Base-by-base conservation (phyloP, 1,140 invertebrate species). In the Agrypnia vestita region DNA sequence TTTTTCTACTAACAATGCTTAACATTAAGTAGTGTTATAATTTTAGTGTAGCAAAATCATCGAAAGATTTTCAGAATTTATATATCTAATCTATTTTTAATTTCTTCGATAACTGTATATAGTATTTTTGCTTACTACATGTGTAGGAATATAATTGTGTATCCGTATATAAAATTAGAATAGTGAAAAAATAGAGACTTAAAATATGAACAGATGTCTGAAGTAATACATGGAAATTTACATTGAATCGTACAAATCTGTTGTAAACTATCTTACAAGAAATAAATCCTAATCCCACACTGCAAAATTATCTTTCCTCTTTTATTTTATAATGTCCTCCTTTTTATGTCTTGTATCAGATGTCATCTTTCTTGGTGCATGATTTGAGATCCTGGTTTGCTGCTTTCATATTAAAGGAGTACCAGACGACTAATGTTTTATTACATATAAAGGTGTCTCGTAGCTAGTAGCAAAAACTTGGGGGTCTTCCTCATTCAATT, bases 81-180 rank as follows among this genome's bases (percentile, higher is more conserved):
- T 78, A 82, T 71, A 69, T 73, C 47, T 53, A 80, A 80, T 77
- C 19, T 78, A 78, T 56, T 79, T 77, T 83, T 78, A 79, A 78
- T 78, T 81, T 81, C 76, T 72, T 73, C 62, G 75, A 80, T 44
- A 77, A 76, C 76, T 83, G 82, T 83, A 83, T 15, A 83, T 83
- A 83, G 71, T 83, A 83, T 80, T 83, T 79, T 83, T 78, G 81
- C 81, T 83, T 83, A 76, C 81, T 82, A 83, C 81, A 83, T 83
- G 81, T 80, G 81, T 83, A 83, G 81, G 71, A 80, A 80, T 73
- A 82, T 79, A 76, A 79, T 72, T 80, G 81, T 82, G 81, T 82
- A 79, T 75, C 76, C 79, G 76, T 78, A 75, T 79, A 75, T 69
- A 82, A 59, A 35, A 67, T 72, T 80, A 80, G 79, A 75, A 74